Evolutionary conservation across 2,888 invertebrate species (phyloP), one percentile per base, ranked within the genome.

Genomic region (Hydrotaea cyrtoneurina): DNA sequence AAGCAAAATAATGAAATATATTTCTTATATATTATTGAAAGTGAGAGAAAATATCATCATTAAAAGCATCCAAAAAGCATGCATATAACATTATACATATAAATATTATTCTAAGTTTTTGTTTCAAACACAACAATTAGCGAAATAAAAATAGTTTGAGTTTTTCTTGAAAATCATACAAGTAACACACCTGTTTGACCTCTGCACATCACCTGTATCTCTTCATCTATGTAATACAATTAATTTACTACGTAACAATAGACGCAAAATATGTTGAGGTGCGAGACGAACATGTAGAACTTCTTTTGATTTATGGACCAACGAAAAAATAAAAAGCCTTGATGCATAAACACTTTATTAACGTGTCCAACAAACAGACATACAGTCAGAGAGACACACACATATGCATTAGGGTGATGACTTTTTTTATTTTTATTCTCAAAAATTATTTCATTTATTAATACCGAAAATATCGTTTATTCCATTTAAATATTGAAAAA

Each of bases 101-200:
- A n/a, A n/a, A n/a, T n/a, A n/a, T n/a, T n/a, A n/a, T n/a, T n/a
- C n/a, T n/a, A n/a, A n/a, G n/a, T n/a, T n/a, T 50, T 2, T 50
- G n/a, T 50, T 50, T 50, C 26, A 10, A 59, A 15, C 13, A 59
- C 15, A 59, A 23, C 13, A 59, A 59, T 15, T 59, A 59, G 11
- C 26, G 11, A 59, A 2, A 7, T 26, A 23, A 59, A 26, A 59
- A 59, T 15, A 59, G 26, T 1, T 23, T 4, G 17, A 26, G 11
- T 26, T 26, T 15, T 59, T 15, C 26, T 23, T 59, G 50, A n/a
- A 15, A 50, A 59, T 15, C 26, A 55, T 21, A 21, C 1, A 55
- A 21, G 31, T 21, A 55, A 72, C 72, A 72, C 72, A 78, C 78
- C 78, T 78, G 72, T 64, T 53, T 78, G 72, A 78, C 78, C 72